A percentile compares a stretch with the other conserved stretches of the same genome.
phyloP scores from a whole-genome alignment of 2,113 vertebrate species.

The Peromyscus leucopus region DNA sequence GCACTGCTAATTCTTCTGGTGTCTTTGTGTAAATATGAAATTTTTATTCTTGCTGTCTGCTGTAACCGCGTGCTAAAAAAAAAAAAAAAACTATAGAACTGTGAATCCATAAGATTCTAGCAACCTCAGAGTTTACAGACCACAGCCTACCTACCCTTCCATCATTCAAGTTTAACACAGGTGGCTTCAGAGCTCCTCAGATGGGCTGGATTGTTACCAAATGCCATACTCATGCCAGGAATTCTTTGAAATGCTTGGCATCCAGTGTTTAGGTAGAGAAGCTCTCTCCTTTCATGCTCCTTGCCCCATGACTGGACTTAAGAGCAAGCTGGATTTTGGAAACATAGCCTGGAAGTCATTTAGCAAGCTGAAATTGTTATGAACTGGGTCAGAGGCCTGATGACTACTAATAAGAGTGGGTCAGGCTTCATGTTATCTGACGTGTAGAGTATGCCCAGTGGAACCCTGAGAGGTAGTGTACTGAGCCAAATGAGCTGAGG shows the following conservation, averaged over 20 bases:
- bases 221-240: background rate
- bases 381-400: background rate
- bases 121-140: background rate
- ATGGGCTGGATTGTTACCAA: background rate
- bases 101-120: background rate
- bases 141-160: background rate
- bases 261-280: background rate
- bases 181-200: background rate
- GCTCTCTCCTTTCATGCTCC: background rate
- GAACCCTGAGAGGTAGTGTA: background rate
- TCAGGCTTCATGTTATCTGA: background rate
- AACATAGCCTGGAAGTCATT: background rate
- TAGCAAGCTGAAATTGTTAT: background rate
- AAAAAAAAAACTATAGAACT: background rate
- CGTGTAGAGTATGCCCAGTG: background rate
- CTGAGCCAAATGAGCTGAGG: background rate
- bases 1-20: background rate
- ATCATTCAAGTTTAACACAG: background rate
- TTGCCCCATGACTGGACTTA: background rate
- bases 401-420: background rate
- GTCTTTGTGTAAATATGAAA: constrained; percentile 31
- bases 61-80: background rate
- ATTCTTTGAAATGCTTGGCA: background rate
- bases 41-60: background rate
- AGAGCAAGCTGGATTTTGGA: background rate